phyloP scores from a whole-genome alignment of 2,797 vertebrate species.

The Thaleichthys pacificus region DNA sequence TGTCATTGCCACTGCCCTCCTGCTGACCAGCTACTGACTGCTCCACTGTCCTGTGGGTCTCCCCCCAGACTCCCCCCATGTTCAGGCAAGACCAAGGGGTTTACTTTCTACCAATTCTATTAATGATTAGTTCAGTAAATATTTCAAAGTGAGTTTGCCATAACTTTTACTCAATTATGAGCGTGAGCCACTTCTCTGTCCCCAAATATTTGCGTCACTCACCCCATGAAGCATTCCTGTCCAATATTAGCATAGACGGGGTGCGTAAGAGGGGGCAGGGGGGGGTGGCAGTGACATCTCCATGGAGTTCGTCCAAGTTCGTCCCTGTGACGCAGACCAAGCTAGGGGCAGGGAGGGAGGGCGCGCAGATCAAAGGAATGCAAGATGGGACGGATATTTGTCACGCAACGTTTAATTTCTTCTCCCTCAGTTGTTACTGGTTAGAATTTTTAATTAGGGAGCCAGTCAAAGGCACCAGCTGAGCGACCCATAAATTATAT shows the following conservation, averaged over 20 bases:
- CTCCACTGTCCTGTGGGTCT: constrained; percentile 15
- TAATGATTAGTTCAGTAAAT: too few relatives aligned
- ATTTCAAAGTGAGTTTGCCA: too few relatives aligned
- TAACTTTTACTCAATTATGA: too few relatives aligned
- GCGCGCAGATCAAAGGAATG: constrained; percentile 38
- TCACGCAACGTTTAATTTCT: not conserved
- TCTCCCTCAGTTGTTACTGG: not conserved
- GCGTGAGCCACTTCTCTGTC: too few relatives aligned
- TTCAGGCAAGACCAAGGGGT: too few relatives aligned
- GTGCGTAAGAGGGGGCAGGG: too few relatives aligned
- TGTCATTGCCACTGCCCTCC: constrained; percentile 27
- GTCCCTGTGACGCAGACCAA: not conserved
- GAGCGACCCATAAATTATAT: constrained; percentile 35
- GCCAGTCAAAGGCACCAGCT: constrained; percentile 26
- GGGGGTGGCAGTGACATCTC: too few relatives aligned
- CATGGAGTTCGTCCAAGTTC: too few relatives aligned
- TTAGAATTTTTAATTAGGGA: constrained; percentile 42
- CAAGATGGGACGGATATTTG: constrained; percentile 29
- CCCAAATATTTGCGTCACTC: too few relatives aligned
- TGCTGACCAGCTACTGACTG: constrained; percentile 21
- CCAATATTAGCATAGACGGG: too few relatives aligned
- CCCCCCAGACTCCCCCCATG: constrained; percentile 3
- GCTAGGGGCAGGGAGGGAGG: constrained; percentile 5
- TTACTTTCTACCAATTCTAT: too few relatives aligned
- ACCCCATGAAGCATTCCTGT: too few relatives aligned